A percentile compares a stretch with the other conserved stretches of the same genome.
These are phyloP conservation scores for Sinhomidia bicolor DNA, from an alignment of 2,888 invertebrate genomes.

Conservation along the genomic window DNA sequence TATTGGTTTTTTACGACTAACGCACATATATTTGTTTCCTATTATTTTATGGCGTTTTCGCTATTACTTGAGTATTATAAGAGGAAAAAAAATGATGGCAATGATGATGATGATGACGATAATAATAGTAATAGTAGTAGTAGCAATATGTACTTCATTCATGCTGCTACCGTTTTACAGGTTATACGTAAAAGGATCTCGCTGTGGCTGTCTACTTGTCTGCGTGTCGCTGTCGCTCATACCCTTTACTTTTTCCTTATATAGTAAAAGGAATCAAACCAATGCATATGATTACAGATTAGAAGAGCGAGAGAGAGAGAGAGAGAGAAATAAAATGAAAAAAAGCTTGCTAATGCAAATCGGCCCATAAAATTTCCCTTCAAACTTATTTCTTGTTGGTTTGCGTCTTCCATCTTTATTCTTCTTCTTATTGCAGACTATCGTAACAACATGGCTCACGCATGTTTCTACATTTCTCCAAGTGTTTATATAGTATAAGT, in stretches of 20 bases:
- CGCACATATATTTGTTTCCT: background rate
- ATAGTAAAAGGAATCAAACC: slow-evolving; percentile 54
- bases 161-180: slow-evolving; percentile 52
- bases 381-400: slow-evolving; percentile 62
- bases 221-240: slow-evolving; percentile 55
- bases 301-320: background rate
- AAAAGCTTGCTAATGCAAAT: slow-evolving; percentile 75
- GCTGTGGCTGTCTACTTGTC: slow-evolving; percentile 55
- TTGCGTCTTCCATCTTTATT: background rate
- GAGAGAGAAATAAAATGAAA: slow-evolving; percentile 51
- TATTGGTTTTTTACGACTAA: slow-evolving; percentile 36
- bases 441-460: background rate
- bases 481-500: slow-evolving; percentile 1
- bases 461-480: background rate
- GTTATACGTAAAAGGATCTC: slow-evolving; percentile 60
- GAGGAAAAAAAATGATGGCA: background rate
- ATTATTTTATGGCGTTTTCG: background rate
- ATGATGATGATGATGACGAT: background rate
- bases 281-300: slow-evolving; percentile 74
- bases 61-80: background rate
- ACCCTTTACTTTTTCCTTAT: slow-evolving; percentile 72
- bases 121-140: background rate
- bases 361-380: slow-evolving; percentile 74
- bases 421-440: background rate
- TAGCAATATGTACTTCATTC: slow-evolving; percentile 12